These are phyloP conservation scores for Archilochus colubris DNA, from an alignment of 2,113 vertebrate species.

Conservation along the genomic window DNA sequence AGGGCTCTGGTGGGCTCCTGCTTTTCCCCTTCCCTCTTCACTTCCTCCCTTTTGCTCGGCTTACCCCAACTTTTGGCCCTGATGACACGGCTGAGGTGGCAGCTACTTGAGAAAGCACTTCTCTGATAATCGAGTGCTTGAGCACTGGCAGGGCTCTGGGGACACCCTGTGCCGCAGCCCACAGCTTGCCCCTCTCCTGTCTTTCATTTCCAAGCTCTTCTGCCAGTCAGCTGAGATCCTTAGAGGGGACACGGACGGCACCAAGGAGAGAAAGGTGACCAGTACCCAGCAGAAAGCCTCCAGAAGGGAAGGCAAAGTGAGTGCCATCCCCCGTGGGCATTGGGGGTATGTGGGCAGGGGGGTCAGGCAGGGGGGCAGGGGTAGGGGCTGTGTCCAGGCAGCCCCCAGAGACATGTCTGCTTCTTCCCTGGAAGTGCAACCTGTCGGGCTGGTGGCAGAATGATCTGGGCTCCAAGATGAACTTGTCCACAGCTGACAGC, in stretches of 20 bases:
- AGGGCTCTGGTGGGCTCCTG: background rate
- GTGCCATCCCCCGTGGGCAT: accelerated
- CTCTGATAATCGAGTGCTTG: accelerated
- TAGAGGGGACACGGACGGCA: accelerated
- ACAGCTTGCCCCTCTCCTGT: background rate
- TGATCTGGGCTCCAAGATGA: background rate
- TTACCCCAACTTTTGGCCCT: background rate
- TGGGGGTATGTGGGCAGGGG: accelerated
- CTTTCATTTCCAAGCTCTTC: background rate
- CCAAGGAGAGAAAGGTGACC: background rate
- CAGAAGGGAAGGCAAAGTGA: background rate
- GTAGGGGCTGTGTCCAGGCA: background rate
- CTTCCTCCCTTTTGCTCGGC: background rate
- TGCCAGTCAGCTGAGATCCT: background rate
- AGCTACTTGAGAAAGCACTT: accelerated
- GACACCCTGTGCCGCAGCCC: background rate
- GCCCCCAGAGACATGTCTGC: accelerated
- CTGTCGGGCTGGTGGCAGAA: background rate
- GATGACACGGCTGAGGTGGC: background rate
- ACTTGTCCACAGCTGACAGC: accelerated
- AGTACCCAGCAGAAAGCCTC: background rate
- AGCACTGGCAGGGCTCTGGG: accelerated
- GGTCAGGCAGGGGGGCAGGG: background rate
- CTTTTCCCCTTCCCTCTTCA: background rate
- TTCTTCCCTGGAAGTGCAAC: accelerated